Evolutionary conservation across 2,888 invertebrate species (phyloP).

Genomic region (Drosophila ezoana): DNA sequence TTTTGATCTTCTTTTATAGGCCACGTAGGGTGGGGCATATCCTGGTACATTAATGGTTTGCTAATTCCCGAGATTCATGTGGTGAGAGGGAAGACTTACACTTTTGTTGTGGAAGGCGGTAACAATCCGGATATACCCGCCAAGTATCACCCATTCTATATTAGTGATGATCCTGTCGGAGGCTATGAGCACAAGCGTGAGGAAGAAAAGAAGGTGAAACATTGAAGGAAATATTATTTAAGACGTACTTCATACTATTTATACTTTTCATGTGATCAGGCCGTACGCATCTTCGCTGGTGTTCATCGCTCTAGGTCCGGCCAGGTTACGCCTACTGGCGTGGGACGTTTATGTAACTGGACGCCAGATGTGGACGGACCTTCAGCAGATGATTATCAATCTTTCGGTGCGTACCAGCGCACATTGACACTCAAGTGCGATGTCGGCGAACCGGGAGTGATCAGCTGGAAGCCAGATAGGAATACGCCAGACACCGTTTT

Average conservation of each 20-base stretch:
- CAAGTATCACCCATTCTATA: constrained; percentile 96
- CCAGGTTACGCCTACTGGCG: constrained; percentile 90
- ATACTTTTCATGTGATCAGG: constrained; percentile 85
- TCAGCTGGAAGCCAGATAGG: constrained; percentile 94
- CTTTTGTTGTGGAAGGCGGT: constrained; percentile 95
- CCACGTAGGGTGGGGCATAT: constrained; percentile 96
- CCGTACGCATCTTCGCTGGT: constrained; percentile 93
- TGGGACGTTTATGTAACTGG: constrained; percentile 95
- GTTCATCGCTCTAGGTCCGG: constrained; percentile 90
- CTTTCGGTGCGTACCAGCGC: constrained; percentile 96
- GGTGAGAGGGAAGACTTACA: constrained; percentile 93
- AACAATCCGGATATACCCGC: constrained; percentile 91
- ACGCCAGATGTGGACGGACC: constrained; percentile 90
- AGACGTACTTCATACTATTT: neutral
- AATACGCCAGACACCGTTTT: constrained; percentile 96
- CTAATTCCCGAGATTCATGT: constrained; percentile 96
- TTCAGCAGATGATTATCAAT: constrained; percentile 91
- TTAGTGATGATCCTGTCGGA: constrained; percentile 96
- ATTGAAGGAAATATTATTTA: constrained; percentile 16
- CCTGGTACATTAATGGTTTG: constrained; percentile 97
- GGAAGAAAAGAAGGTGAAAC: constrained; percentile 90
- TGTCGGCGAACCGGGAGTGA: constrained; percentile 92
- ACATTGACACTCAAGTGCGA: constrained; percentile 93
- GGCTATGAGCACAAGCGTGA: constrained; percentile 94
- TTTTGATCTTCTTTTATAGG: constrained; percentile 86